phyloP scores from a whole-genome alignment of 37 sponge, comb jelly and placozoan species.

The Sycon ciliatum region DNA sequence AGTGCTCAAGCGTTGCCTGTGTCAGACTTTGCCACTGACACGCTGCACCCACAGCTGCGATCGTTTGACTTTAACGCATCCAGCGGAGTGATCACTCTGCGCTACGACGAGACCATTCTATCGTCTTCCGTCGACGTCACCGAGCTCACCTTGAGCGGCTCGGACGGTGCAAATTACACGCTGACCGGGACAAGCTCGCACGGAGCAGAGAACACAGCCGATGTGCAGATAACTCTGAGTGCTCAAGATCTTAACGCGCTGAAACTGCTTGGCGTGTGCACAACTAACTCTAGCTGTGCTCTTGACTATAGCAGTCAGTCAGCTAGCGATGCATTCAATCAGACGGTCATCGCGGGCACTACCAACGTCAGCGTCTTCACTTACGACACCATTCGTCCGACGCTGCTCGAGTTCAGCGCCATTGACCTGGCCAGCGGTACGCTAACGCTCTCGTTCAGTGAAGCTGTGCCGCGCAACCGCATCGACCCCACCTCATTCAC shows the following conservation, averaged over 20 bases:
- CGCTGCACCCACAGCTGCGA: slow-evolving; percentile 18
- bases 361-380: slow-evolving; percentile 25
- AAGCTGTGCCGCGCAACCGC: slow-evolving; percentile 46
- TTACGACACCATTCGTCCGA: slow-evolving; percentile 63
- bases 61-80: not conserved
- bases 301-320: slow-evolving; percentile 51
- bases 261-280: slow-evolving; percentile 55
- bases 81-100: slow-evolving; percentile 13
- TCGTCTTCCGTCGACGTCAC: slow-evolving; percentile 35
- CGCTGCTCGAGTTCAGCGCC: slow-evolving; percentile 36
- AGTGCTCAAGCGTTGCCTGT: slow-evolving; percentile 42
- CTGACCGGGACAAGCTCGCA: slow-evolving; percentile 43
- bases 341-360: slow-evolving; percentile 26
- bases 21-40: slow-evolving; percentile 40
- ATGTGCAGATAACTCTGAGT: slow-evolving; percentile 48
- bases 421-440: slow-evolving; percentile 67
- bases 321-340: slow-evolving; percentile 56
- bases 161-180: slow-evolving; percentile 28
- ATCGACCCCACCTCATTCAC: slow-evolving; percentile 41
- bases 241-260: slow-evolving; percentile 54
- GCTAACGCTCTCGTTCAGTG: slow-evolving; percentile 53
- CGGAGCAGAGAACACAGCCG: slow-evolving; percentile 46
- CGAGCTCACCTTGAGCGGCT: slow-evolving; percentile 46
- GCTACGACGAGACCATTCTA: slow-evolving; percentile 63
- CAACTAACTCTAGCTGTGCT: slow-evolving; percentile 45